These are phyloP conservation scores for Manacus vitellinus DNA, from an alignment of 2,113 vertebrate genomes.

Conservation along the genomic window DNA sequence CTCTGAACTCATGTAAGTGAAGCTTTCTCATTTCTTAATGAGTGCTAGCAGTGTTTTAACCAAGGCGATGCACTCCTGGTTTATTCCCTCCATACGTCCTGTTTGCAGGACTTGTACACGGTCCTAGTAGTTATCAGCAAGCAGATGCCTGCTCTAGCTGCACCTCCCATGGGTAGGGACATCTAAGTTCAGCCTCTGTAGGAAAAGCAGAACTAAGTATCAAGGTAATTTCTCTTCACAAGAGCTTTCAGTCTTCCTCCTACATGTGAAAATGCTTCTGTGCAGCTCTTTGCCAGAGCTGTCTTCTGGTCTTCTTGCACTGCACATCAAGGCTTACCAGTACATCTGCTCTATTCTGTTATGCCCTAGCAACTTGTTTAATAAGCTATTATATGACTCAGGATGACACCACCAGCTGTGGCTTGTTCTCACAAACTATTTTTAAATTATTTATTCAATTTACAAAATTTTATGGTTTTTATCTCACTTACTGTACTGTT, in stretches of 20 bases:
- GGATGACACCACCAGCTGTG: conserved; percentile 42
- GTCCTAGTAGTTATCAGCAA: neutral
- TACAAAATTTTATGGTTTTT: neutral
- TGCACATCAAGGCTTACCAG: neutral
- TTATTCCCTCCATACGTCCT: neutral
- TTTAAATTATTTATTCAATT: neutral
- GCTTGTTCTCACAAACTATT: neutral
- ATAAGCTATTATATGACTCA: conserved; percentile 17
- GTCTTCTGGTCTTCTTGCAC: neutral
- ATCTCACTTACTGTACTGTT: neutral
- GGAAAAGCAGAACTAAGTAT: neutral
- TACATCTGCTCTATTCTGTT: conserved; percentile 35
- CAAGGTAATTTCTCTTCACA: neutral
- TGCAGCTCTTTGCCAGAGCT: neutral
- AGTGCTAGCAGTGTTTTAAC: neutral
- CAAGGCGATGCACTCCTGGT: neutral
- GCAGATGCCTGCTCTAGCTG: neutral
- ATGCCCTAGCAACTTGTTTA: neutral
- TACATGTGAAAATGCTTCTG: neutral
- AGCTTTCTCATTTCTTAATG: neutral
- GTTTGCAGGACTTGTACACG: neutral
- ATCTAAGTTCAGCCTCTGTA: neutral
- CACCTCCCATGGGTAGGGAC: neutral
- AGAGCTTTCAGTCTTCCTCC: neutral
- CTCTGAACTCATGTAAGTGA: neutral